Evolutionary conservation across 2,888 invertebrate genomes (phyloP).

Genomic region (Acanthosepion esculentum): DNA sequence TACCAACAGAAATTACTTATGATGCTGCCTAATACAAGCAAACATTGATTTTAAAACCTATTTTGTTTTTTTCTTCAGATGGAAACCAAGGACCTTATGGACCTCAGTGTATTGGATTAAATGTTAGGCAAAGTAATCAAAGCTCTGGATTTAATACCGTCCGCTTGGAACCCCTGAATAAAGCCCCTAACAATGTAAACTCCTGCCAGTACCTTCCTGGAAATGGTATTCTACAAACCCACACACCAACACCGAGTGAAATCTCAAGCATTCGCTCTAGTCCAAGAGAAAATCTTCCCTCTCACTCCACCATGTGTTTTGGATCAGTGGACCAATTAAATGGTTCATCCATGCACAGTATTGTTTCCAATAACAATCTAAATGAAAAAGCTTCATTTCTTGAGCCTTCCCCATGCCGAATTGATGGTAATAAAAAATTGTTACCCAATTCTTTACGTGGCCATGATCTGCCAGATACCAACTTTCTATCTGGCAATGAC

Average conservation of each 20-base stretch:
- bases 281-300: conserved; percentile 55
- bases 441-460: conserved; percentile 51
- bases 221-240: conserved; percentile 62
- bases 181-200: conserved; percentile 37
- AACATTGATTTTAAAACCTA: neutral
- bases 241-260: conserved; percentile 70
- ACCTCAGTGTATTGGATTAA: conserved; percentile 57
- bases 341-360: conserved; percentile 58
- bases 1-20: too few relatives aligned
- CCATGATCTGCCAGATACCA: conserved; percentile 54
- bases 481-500: conserved; percentile 57
- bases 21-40: too few relatives aligned
- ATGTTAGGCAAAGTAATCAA: conserved; percentile 49
- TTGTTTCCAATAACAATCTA: conserved; percentile 54
- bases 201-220: conserved; percentile 59
- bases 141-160: conserved; percentile 47
- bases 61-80: conserved; percentile 51
- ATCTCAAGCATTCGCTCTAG: conserved; percentile 65
- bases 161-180: conserved; percentile 38
- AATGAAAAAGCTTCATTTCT: conserved; percentile 64
- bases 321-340: conserved; percentile 55
- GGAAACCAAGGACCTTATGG: conserved; percentile 53
- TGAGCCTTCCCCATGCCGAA: conserved; percentile 64
- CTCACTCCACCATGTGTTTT: conserved; percentile 57
- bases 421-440: conserved; percentile 60